A percentile compares a stretch with the other conserved stretches of the same genome.
Evolutionary conservation across 2,888 invertebrate species (phyloP).

Genomic region (Nineta flava): DNA sequence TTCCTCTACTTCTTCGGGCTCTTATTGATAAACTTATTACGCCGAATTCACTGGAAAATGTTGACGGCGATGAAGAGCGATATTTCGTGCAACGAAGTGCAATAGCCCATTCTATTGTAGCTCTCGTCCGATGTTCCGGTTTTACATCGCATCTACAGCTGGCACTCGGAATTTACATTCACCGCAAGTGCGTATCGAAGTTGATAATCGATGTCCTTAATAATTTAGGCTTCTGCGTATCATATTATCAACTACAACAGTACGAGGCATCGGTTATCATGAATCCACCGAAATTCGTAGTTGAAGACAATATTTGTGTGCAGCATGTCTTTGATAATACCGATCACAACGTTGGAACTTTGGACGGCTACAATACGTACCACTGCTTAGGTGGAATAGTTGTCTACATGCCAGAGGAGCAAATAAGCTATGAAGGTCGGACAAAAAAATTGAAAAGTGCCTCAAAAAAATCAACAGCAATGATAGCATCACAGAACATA

Average conservation of each 20-base stretch:
- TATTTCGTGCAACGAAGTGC: not conserved
- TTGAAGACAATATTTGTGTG: not conserved
- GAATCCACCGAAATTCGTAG: not conserved
- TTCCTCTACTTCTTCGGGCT: not conserved
- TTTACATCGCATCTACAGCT: not conserved
- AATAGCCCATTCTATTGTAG: not conserved
- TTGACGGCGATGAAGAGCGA: not conserved
- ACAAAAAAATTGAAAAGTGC: not conserved
- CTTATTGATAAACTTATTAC: not conserved
- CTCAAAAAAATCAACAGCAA: too few relatives aligned
- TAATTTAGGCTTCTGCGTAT: not conserved
- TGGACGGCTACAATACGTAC: not conserved
- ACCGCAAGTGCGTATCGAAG: not conserved
- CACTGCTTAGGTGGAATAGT: not conserved
- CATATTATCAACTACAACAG: not conserved
- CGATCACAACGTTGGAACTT: not conserved
- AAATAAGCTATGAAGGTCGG: not conserved
- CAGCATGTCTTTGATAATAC: not conserved
- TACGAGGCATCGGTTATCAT: not conserved
- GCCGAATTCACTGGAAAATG: not conserved
- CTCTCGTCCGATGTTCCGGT: not conserved
- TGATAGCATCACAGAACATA: not conserved
- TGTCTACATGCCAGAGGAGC: not conserved
- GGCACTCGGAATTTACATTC: not conserved
- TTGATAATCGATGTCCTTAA: not conserved